Conservation (phyloP, 2,113 vertebrate species). For the Etheostoma spectabile region DNA sequence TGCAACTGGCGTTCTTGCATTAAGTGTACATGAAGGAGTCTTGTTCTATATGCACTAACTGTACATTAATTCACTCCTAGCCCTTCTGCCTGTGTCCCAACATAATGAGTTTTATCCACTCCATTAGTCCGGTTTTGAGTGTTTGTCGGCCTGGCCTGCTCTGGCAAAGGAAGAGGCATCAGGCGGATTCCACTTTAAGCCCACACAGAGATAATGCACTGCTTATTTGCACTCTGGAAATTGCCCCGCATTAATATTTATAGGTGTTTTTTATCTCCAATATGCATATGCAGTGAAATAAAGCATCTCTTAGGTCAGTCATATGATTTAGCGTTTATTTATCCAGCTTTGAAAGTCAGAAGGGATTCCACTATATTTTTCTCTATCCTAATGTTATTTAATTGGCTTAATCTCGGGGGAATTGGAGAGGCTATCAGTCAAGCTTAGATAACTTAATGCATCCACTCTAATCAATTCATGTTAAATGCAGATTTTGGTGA, state of each 20-base stretch:
- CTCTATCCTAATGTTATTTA: slow-evolving; percentile 71
- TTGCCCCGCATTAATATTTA: slow-evolving; percentile 85
- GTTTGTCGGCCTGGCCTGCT: slow-evolving; percentile 59
- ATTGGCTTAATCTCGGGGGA: slow-evolving; percentile 76
- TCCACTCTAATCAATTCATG: slow-evolving; percentile 61
- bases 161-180: slow-evolving; percentile 50
- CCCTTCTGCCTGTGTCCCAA: slow-evolving; percentile 42
- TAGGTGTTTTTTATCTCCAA: slow-evolving; percentile 81
- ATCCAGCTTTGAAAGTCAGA: slow-evolving; percentile 77
- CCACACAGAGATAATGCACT: slow-evolving; percentile 79
- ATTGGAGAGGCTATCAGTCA: slow-evolving; percentile 80
- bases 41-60: slow-evolving; percentile 27
- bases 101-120: slow-evolving; percentile 62
- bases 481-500: slow-evolving; percentile 59
- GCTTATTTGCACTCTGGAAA: slow-evolving; percentile 81
- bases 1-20: slow-evolving; percentile 9
- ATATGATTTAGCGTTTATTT: slow-evolving; percentile 82
- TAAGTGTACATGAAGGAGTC: slow-evolving; percentile 20
- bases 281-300: slow-evolving; percentile 79
- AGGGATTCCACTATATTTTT: slow-evolving; percentile 67
- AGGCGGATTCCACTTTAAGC: slow-evolving; percentile 73
- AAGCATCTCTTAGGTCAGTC: slow-evolving; percentile 81
- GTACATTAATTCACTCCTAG: slow-evolving; percentile 40
- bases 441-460: slow-evolving; percentile 74
- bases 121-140: slow-evolving; percentile 68